Conservation (phyloP, 2,113 vertebrate species). For the Agapornis roseicollis region DNA sequence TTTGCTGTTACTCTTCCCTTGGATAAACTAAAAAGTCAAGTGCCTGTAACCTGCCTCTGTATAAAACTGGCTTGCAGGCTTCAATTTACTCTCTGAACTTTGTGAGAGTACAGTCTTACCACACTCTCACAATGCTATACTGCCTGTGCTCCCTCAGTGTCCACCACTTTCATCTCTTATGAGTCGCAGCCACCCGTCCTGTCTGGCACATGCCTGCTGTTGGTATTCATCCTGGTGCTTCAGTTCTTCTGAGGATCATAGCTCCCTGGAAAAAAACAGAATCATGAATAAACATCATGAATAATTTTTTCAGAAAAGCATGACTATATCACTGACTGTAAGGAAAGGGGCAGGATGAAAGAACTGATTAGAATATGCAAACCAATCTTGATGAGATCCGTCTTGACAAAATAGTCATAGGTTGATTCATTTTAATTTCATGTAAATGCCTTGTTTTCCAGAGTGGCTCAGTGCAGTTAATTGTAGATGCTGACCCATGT, state of each 20-base stretch:
- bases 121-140: not conserved
- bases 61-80: not conserved
- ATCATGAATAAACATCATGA: conserved; percentile 29
- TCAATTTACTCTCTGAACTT: accelerated
- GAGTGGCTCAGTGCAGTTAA: not conserved
- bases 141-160: not conserved
- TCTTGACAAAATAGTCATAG: not conserved
- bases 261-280: not conserved
- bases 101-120: too few relatives aligned
- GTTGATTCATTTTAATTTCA: not conserved
- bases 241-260: not conserved
- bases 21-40: conserved; percentile 2
- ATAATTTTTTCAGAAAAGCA: not conserved
- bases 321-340: not conserved
- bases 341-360: conserved; percentile 3
- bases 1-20: not conserved
- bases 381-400: not conserved
- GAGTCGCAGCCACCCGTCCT: not conserved
- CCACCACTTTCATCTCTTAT: accelerated
- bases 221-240: not conserved
- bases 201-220: accelerated
- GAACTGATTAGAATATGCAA: not conserved
- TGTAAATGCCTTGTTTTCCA: not conserved
- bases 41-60: not conserved
- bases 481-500: not conserved